Evolutionary conservation across 2,113 vertebrate species (phyloP).

Genomic region (Odontophorus gujanensis): DNA sequence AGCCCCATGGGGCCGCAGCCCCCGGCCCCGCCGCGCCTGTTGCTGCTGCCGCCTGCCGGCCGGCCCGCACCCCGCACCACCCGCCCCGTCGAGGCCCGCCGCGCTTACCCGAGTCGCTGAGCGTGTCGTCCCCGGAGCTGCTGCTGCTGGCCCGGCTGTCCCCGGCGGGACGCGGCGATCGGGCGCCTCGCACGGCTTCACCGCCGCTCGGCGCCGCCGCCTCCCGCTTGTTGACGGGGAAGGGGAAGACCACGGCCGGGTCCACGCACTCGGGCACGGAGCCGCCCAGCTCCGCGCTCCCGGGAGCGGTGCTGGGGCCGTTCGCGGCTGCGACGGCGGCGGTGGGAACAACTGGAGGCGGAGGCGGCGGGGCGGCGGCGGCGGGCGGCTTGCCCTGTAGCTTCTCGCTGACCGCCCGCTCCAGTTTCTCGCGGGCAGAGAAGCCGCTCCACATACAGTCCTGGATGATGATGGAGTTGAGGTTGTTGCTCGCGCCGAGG

Average conservation of each 20-base stretch:
- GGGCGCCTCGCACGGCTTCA: background rate
- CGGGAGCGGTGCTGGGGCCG: too few relatives aligned
- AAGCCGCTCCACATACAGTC: conserved; percentile 99
- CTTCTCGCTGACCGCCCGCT: conserved; percentile 92
- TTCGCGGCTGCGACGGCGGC: background rate
- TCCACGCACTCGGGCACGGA: conserved; percentile 85
- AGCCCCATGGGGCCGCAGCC: background rate
- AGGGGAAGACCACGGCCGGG: conserved; percentile 91
- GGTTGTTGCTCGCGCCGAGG: conserved; percentile 83
- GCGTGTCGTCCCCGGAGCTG: conserved; percentile 82
- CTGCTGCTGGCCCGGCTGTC: conserved; percentile 73
- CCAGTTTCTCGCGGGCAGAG: conserved; percentile 93
- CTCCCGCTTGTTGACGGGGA: conserved; percentile 86
- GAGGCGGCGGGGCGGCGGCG: background rate
- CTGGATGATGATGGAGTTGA: conserved; percentile 94
- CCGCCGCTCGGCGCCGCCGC: conserved; percentile 39
- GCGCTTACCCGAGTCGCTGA: conserved; percentile 90
- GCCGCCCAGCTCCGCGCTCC: too few relatives aligned
- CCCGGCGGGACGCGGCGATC: background rate
- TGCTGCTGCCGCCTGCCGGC: background rate
- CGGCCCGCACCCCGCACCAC: background rate
- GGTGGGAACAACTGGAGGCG: background rate
- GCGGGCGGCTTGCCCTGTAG: conserved; percentile 82
- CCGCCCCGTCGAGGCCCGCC: background rate
- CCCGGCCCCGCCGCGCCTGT: background rate